phyloP scores from a whole-genome alignment of 2,797 vertebrate species.

The Chelon auratus region DNA sequence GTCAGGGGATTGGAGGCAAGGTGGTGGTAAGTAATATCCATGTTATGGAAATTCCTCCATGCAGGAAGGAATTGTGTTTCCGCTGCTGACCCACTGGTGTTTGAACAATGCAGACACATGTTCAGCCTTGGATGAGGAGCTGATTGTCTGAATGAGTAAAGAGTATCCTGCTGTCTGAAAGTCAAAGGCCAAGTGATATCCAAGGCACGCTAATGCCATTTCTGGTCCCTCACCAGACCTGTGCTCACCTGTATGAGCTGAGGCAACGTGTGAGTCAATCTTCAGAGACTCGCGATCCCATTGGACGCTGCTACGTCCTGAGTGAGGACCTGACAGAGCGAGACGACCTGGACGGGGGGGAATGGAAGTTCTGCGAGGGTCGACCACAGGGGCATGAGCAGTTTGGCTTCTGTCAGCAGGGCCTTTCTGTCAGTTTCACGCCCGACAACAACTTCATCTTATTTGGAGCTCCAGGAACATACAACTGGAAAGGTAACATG shows the following conservation, averaged over 20 bases:
- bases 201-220: not conserved
- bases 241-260: slow-evolving; percentile 93
- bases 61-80: not conserved
- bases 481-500: slow-evolving; percentile 97
- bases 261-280: slow-evolving; percentile 89
- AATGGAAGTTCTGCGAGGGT: slow-evolving; percentile 97
- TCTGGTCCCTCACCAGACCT: slow-evolving; percentile 82
- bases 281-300: slow-evolving; percentile 92
- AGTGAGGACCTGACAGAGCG: slow-evolving; percentile 90
- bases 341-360: slow-evolving; percentile 93
- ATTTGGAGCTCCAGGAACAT: slow-evolving; percentile 94
- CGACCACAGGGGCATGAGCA: slow-evolving; percentile 93
- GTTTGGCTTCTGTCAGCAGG: slow-evolving; percentile 97
- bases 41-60: slow-evolving; percentile 14
- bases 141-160: not conserved
- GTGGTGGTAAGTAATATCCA: slow-evolving; percentile 87
- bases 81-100: not conserved
- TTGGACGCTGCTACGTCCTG: slow-evolving; percentile 95
- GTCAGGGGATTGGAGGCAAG: slow-evolving; percentile 95
- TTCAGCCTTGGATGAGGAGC: not conserved
- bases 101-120: not conserved
- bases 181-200: not conserved
- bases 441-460: slow-evolving; percentile 93
- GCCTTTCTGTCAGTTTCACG: slow-evolving; percentile 92
- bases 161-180: not conserved